phyloP scores from a whole-genome alignment of 2,113 vertebrate genomes.

The Gulo gulo region DNA sequence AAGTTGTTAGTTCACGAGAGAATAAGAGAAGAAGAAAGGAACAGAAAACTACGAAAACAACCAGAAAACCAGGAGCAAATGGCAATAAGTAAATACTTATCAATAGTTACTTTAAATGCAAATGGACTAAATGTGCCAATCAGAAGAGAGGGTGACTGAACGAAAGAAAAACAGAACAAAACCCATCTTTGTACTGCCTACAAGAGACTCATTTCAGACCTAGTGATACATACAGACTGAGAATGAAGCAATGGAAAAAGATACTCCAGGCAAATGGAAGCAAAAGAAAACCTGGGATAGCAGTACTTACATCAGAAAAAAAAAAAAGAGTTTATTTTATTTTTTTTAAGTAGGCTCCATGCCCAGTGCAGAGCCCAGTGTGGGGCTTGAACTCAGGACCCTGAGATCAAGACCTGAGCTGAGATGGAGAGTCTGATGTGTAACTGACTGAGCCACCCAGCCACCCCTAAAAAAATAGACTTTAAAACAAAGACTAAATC shows the following conservation, averaged over 20 bases:
- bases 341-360: neutral
- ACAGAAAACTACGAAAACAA: neutral
- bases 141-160: neutral
- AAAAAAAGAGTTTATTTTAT: neutral
- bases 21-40: neutral
- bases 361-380: neutral
- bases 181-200: neutral
- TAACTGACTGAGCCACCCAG: neutral
- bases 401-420: neutral
- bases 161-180: neutral
- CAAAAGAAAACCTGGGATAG: neutral
- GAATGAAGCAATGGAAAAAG: neutral
- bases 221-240: neutral
- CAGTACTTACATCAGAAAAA: neutral
- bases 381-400: neutral
- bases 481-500: neutral
- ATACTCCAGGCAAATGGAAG: neutral
- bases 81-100: neutral
- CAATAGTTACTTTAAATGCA: neutral
- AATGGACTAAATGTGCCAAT: neutral
- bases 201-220: neutral
- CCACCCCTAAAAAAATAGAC: neutral
- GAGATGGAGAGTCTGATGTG: neutral
- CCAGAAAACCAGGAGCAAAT: neutral
- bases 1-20: neutral